Evolutionary conservation across 30 jellyfish, hydroid and myxozoan species (phyloP).

Genomic region (Aurelia coerulea): DNA sequence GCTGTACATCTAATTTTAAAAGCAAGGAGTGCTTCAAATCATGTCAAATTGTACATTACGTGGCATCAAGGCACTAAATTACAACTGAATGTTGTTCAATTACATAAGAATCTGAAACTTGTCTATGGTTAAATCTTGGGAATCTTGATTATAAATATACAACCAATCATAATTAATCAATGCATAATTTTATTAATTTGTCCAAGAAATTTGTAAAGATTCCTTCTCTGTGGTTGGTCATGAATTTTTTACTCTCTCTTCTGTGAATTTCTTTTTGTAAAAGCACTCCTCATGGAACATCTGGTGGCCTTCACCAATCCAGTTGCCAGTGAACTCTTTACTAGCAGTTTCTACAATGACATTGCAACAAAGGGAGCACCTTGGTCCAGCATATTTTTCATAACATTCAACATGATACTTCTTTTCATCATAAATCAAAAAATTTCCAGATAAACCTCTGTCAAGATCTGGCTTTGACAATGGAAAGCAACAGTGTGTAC

Average conservation of each 20-base stretch:
- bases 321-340: slow-evolving; percentile 85
- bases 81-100: no score
- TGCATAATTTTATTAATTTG: no score
- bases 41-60: no score
- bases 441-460: slow-evolving; percentile 82
- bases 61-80: no score
- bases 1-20: no score
- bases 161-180: no score
- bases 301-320: slow-evolving; percentile 85
- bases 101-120: no score
- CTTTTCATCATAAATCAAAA: slow-evolving; percentile 67
- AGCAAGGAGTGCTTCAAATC: no score
- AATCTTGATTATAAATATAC: no score
- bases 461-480: slow-evolving; percentile 89
- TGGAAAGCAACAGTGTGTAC: slow-evolving; percentile 96
- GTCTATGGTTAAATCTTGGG: no score
- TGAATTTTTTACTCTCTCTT: slow-evolving; percentile 85
- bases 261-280: slow-evolving; percentile 73
- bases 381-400: slow-evolving; percentile 98
- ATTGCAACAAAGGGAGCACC: slow-evolving; percentile 94
- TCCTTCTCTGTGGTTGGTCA: background rate
- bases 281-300: slow-evolving; percentile 94
- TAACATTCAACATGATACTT: slow-evolving; percentile 98
- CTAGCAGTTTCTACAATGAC: slow-evolving; percentile 88
- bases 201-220: no score